These are phyloP conservation scores for Zosterops borbonicus DNA, from an alignment of 2,113 vertebrate genomes.

Conservation along the genomic window DNA sequence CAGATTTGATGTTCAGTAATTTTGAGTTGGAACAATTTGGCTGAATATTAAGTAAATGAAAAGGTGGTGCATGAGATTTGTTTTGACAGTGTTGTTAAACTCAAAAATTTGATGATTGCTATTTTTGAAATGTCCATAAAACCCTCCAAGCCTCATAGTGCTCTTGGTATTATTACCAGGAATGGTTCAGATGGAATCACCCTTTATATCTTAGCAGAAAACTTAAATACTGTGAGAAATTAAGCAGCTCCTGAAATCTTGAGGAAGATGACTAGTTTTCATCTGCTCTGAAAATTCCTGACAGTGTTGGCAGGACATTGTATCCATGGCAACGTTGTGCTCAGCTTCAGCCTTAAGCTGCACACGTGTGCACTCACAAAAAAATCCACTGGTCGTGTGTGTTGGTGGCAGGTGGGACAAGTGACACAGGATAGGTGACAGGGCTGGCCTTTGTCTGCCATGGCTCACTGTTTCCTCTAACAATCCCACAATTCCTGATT, in stretches of 20 bases:
- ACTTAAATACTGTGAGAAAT: background rate
- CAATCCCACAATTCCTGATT: background rate
- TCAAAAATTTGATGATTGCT: background rate
- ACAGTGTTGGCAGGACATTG: background rate
- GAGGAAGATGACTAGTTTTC: background rate
- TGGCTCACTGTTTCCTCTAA: background rate
- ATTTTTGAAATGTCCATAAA: background rate
- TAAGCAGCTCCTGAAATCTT: background rate
- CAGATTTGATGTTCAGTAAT: background rate
- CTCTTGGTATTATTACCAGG: background rate
- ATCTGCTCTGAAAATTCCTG: background rate
- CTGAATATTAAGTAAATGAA: background rate
- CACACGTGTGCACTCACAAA: background rate
- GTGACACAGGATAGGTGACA: background rate
- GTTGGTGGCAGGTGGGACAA: background rate
- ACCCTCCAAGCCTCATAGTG: accelerated
- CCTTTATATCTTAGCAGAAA: background rate
- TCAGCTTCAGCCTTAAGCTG: background rate
- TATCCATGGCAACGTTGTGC: slow-evolving; percentile 24
- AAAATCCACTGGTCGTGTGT: background rate
- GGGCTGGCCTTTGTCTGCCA: background rate
- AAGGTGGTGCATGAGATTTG: background rate
- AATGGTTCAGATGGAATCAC: background rate
- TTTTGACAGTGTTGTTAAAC: background rate
- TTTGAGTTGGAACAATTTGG: background rate